Conservation (phyloP, 2,888 invertebrate genomes). For the Ophonus ardosiacus region DNA sequence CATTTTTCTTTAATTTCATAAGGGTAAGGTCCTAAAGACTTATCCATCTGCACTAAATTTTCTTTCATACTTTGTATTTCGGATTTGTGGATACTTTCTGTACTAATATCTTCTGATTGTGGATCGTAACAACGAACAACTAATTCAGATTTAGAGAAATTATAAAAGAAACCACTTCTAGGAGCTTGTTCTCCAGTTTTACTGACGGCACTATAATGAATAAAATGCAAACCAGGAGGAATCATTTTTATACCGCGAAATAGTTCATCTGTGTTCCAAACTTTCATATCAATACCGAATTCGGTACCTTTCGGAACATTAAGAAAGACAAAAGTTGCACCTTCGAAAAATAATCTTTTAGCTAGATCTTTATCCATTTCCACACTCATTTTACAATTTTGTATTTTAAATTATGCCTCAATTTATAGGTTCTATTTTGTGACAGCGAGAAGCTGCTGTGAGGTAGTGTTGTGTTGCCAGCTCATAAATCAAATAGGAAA, state of each 20-base stretch:
- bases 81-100: constrained; percentile 81
- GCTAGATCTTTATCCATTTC: constrained; percentile 88
- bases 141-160: constrained; percentile 89
- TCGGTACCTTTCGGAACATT: constrained; percentile 94
- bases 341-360: constrained; percentile 85
- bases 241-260: constrained; percentile 99
- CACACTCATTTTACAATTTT: constrained; percentile 53
- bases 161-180: constrained; percentile 85
- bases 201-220: constrained; percentile 89
- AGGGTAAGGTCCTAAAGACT: constrained; percentile 93
- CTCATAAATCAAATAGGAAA: too few species aligned
- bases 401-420: not conserved
- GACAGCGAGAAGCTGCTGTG: not conserved
- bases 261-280: constrained; percentile 93
- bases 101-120: constrained; percentile 85
- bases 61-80: constrained; percentile 82
- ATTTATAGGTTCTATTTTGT: not conserved
- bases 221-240: constrained; percentile 95
- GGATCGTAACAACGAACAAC: constrained; percentile 93
- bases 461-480: not conserved
- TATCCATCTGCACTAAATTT: constrained; percentile 86
- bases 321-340: constrained; percentile 89
- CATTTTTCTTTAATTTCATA: constrained; percentile 93
- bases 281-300: constrained; percentile 96
- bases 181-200: constrained; percentile 83